Conservation (phyloP, 2,888 invertebrate species). For the Epirrita christyi region DNA sequence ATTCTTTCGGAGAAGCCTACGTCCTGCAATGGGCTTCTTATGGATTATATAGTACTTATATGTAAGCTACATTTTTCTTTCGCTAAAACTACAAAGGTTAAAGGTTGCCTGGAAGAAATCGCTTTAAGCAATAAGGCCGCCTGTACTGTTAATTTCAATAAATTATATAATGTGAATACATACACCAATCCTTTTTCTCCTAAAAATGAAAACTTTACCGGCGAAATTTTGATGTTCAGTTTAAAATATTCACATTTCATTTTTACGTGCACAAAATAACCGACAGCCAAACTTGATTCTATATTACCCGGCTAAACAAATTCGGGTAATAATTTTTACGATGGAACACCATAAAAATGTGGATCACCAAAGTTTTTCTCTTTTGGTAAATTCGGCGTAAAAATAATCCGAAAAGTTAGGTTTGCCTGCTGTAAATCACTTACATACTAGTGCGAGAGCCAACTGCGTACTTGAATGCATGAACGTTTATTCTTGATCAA, state of each 20-base stretch:
- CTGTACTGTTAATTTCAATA: too few relatives aligned
- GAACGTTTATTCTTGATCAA: too few relatives aligned
- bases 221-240: conserved; percentile 9
- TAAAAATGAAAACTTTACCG: background rate
- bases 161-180: too few relatives aligned
- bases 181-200: too few relatives aligned
- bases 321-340: conserved; percentile 33
- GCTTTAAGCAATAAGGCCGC: too few relatives aligned
- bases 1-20: too few relatives aligned
- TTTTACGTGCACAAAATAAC: conserved; percentile 25
- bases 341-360: conserved; percentile 33
- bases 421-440: conserved; percentile 36
- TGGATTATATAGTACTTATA: too few relatives aligned
- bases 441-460: conserved; percentile 25
- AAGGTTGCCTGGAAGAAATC: too few relatives aligned
- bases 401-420: conserved; percentile 38
- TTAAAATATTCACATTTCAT: conserved; percentile 22
- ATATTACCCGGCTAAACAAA: conserved; percentile 30
- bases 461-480: background rate
- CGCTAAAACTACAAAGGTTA: background rate
- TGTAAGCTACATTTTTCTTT: background rate
- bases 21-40: too few relatives aligned
- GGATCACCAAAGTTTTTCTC: conserved; percentile 30
- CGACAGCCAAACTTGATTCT: conserved; percentile 25
- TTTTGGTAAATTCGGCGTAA: conserved; percentile 39